phyloP scores from a whole-genome alignment of 2,888 invertebrate species.

The Sminthurinus aureus region DNA sequence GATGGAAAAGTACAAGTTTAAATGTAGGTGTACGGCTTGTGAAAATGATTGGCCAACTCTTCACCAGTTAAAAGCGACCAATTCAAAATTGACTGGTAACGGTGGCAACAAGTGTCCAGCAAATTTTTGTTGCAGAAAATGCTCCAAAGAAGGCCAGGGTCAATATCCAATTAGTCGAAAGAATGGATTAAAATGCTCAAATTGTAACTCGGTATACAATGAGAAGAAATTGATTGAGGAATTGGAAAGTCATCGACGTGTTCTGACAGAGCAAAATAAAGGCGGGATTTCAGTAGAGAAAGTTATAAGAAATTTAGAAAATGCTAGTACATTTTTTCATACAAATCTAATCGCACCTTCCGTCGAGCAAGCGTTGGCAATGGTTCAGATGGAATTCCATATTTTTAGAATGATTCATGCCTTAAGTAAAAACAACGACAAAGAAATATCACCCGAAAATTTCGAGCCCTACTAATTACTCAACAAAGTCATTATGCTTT shows the following conservation, averaged over 20 bases:
- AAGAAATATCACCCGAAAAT: no score
- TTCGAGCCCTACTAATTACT: no score
- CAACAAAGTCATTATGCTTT: no score
- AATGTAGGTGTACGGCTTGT: background rate
- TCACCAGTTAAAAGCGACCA: background rate
- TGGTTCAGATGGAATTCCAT: no score
- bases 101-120: background rate
- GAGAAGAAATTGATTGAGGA: background rate
- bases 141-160: background rate
- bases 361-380: background rate
- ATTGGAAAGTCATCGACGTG: background rate
- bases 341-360: background rate
- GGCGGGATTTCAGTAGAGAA: background rate
- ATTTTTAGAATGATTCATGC: no score
- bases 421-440: no score
- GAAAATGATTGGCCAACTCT: background rate
- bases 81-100: background rate
- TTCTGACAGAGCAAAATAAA: background rate
- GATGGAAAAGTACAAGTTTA: background rate
- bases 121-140: no score
- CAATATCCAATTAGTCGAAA: background rate
- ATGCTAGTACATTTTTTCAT: background rate
- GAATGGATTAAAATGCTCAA: background rate
- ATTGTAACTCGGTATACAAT: background rate
- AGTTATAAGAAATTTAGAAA: background rate